These are phyloP conservation scores for Peromyscus maniculatus DNA, from an alignment of 2,113 vertebrate genomes.

Conservation along the genomic window DNA sequence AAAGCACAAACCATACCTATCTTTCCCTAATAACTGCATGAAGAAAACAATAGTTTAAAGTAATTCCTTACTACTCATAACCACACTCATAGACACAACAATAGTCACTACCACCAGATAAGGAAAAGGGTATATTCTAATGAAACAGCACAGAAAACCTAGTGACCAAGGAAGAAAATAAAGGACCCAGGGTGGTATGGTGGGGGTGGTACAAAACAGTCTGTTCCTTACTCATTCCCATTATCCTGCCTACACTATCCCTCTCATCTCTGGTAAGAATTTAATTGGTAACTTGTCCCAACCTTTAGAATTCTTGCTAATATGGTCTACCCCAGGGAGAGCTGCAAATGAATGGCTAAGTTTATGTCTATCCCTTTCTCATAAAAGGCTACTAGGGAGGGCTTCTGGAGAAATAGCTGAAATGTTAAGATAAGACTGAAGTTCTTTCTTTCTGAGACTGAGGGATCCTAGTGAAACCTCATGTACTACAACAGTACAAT, in stretches of 20 bases:
- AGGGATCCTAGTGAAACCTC: not conserved
- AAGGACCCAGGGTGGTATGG: not conserved
- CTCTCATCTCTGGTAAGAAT: not conserved
- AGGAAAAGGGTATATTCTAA: not conserved
- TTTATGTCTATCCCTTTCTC: not conserved
- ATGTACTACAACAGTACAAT: not conserved
- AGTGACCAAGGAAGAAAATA: not conserved
- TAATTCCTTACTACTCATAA: not conserved
- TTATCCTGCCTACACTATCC: not conserved
- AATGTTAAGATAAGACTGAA: not conserved
- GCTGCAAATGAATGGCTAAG: not conserved
- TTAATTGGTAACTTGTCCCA: not conserved
- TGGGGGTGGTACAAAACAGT: not conserved
- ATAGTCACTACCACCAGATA: not conserved
- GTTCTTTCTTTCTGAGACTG: not conserved
- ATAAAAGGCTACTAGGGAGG: not conserved
- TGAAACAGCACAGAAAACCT: not conserved
- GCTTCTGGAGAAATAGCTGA: not conserved
- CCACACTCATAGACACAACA: not conserved
- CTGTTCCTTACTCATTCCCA: not conserved
- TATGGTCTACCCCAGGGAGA: not conserved
- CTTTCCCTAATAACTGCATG: not conserved
- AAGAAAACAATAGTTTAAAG: conserved; percentile 14
- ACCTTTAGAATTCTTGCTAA: not conserved
- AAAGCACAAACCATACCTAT: not conserved